A percentile compares a stretch with the other conserved stretches of the same genome.
Evolutionary conservation across 2,113 vertebrate genomes (phyloP).

Genomic region (Tiliqua scincoides): DNA sequence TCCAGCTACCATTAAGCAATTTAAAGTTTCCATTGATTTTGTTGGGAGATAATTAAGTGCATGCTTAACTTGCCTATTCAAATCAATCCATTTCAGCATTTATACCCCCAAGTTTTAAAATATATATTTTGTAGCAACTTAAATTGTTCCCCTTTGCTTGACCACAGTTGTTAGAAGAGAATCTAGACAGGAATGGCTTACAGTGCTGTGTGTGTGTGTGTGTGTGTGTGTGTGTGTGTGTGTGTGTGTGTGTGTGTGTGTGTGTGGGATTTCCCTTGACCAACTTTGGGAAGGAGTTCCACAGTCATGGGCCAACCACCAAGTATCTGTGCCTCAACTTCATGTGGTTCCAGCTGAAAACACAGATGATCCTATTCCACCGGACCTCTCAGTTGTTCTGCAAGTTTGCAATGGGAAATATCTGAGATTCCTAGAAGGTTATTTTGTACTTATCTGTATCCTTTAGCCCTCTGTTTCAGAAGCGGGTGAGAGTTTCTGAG

Average conservation of each 20-base stretch:
- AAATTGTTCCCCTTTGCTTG: neutral
- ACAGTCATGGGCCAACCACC: neutral
- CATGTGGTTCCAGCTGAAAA: neutral
- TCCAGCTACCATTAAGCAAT: neutral
- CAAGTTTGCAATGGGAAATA: too few species aligned
- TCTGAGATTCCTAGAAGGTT: neutral
- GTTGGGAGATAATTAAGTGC: neutral
- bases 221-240: too few species aligned
- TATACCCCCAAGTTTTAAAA: neutral
- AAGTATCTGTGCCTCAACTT: neutral
- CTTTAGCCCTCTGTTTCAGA: neutral
- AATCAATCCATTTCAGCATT: neutral
- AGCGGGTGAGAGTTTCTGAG: accelerated
- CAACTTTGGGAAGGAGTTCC: neutral
- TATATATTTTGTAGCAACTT: neutral
- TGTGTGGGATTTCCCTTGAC: neutral
- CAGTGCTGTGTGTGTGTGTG: neutral
- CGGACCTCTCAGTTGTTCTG: neutral
- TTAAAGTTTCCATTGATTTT: constrained; percentile 6
- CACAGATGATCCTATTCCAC: neutral
- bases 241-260: too few species aligned
- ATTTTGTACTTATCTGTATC: neutral
- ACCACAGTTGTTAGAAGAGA: too few species aligned
- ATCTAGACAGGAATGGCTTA: too few species aligned
- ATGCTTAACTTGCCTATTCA: neutral